Base-by-base conservation (phyloP, 1,140 invertebrate species). In the Lasioglossum albipes region DNA sequence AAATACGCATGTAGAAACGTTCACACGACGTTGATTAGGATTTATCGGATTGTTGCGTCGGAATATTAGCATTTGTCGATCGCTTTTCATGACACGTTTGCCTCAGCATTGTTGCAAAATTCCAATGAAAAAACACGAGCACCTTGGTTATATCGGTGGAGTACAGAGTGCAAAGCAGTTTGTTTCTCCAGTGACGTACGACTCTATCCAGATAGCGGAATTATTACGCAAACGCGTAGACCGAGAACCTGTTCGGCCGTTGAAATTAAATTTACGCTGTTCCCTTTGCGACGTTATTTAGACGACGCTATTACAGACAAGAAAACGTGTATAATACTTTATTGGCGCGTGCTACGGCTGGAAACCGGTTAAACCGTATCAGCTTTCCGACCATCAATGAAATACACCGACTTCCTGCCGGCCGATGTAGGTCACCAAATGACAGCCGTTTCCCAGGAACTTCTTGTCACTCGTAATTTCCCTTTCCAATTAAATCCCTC, bases 291-390 rank as follows among this genome's bases (percentile, higher is more conserved):
- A 36, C 41, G 36, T 36, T 57, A 42, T 31, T 74, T 59, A n/a
- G 73, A 59, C 36, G 77, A 20, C 31, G 57, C 70, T 67, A 36
- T 67, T 59, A 59, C 62, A 36, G 10, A 59, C 41, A 74, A 66
- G 71, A 66, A 41, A 59, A 41, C 54, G 61, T 59, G 61, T 59
- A 74, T 67, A 66, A 45, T 10, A 13, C 49, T 57, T 79, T 59
- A 79, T 79, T 54, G 62, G 71, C 77, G 62, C 77, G 71, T 79
- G 77, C 62, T 59, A 66, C 77, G 52, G 49, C 27, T 57, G 71
- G 12, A 64, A 79, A 79, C 77, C 77, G 77, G 77, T 79, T 79
- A 67, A 79, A 79, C 77, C 70, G 77, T 79, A 74, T 67, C 70
- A 74, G 70, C 62, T 79, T 79, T 67, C 76, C 45, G 69, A 22